phyloP scores from a whole-genome alignment of 2,888 invertebrate genomes.

The Campoplex nolae region DNA sequence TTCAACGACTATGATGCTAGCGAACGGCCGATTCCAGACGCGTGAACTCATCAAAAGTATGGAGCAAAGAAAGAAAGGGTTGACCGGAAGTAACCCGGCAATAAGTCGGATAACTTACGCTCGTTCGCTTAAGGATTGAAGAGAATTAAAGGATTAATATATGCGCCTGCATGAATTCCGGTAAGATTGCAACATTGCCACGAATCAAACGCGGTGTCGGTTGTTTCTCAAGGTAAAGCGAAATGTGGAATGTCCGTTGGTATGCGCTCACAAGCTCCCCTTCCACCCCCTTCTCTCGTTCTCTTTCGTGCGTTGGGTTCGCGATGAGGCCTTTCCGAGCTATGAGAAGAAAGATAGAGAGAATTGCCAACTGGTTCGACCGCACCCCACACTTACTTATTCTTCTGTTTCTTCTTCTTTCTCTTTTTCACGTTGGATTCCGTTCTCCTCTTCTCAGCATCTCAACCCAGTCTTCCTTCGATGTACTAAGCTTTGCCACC shows the following conservation, averaged over 20 bases:
- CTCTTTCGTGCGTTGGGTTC: conserved; percentile 58
- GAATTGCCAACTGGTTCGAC: conserved; percentile 62
- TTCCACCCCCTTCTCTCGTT: conserved; percentile 32
- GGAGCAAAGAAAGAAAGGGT: not conserved
- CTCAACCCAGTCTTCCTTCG: conserved; percentile 25
- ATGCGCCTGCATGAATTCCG: conserved; percentile 31
- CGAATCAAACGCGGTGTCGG: conserved; percentile 70
- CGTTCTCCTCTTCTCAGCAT: conserved; percentile 3
- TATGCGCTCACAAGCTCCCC: conserved; percentile 71
- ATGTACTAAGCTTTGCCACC: conserved; percentile 6
- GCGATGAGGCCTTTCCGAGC: conserved; percentile 68
- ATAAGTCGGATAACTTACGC: not conserved
- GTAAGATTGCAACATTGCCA: conserved; percentile 55
- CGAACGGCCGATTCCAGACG: too few relatives aligned
- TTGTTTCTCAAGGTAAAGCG: conserved; percentile 77
- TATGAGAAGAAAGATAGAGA: conserved; percentile 60
- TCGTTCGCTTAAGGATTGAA: not conserved
- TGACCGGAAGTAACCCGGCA: not conserved
- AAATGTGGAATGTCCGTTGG: conserved; percentile 77
- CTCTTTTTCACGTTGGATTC: conserved; percentile 21
- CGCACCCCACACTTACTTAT: conserved; percentile 37
- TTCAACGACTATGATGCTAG: too few relatives aligned
- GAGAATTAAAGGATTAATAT: not conserved
- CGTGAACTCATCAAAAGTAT: too few relatives aligned
- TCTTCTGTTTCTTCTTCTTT: conserved; percentile 31